Percentiles rank a stretch among this genome's conserved stretches.
Conservation (phyloP, 2,888 invertebrate species). For the Drosophila putrida region DNA sequence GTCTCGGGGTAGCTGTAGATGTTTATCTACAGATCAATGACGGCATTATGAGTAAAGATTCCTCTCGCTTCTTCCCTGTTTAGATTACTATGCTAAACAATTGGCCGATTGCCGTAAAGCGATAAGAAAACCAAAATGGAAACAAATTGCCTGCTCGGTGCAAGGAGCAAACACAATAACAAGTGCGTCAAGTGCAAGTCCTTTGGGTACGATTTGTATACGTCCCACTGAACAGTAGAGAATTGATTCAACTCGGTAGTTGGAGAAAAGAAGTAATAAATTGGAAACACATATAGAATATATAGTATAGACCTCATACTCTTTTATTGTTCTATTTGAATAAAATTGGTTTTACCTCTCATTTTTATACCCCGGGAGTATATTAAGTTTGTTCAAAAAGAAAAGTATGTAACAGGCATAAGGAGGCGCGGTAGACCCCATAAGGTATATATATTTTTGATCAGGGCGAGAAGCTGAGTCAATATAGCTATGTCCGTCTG, state of each 20-base stretch:
- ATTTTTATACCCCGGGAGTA: no score
- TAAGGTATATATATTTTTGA: no score
- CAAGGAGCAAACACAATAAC: conserved; percentile 65
- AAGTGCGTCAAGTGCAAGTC: conserved; percentile 70
- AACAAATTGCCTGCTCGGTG: conserved; percentile 76
- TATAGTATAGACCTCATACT: neutral
- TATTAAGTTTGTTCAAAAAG: no score
- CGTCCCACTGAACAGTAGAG: conserved; percentile 54
- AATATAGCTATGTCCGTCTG: no score
- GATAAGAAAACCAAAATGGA: conserved; percentile 78
- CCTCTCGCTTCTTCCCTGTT: conserved; percentile 7
- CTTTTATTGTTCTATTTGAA: neutral
- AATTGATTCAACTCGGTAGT: conserved; percentile 17
- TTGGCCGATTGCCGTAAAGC: conserved; percentile 65
- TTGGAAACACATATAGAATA: neutral
- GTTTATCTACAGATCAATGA: conserved; percentile 75
- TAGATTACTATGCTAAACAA: conserved; percentile 74
- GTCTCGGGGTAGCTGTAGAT: conserved; percentile 72
- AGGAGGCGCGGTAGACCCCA: no score
- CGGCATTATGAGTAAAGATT: conserved; percentile 57
- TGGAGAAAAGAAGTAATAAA: conserved; percentile 2
- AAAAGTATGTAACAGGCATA: no score
- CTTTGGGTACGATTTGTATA: conserved; percentile 67
- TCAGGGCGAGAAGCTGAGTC: no score
- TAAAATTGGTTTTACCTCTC: no score